These are phyloP conservation scores for Euura lappo DNA, from an alignment of 1,140 invertebrate species.

Conservation along the genomic window DNA sequence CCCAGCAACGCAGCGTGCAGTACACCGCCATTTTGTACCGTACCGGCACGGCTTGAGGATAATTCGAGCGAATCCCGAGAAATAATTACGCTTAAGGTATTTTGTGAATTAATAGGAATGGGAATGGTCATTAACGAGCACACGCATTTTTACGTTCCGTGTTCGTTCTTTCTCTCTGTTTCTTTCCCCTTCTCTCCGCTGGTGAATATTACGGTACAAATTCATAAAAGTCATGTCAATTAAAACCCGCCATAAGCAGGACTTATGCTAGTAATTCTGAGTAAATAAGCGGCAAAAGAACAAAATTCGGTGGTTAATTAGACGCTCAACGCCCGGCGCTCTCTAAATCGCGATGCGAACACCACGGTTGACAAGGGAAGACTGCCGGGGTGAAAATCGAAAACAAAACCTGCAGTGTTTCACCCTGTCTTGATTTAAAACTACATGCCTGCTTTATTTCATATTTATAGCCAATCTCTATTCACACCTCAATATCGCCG, in stretches of 20 bases:
- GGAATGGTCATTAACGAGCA: neutral
- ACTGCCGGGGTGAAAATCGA: neutral
- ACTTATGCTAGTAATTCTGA: neutral
- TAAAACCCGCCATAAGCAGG: neutral
- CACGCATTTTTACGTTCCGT: neutral
- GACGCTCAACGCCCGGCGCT: neutral
- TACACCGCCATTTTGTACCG: neutral
- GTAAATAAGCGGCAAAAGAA: neutral
- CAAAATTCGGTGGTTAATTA: conserved; percentile 2
- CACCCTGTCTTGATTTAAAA: neutral
- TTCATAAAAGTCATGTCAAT: conserved; percentile 1
- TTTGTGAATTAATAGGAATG: conserved; percentile 4
- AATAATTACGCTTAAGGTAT: conserved; percentile 4
- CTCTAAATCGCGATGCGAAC: neutral
- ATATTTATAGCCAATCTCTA: neutral
- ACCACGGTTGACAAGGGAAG: neutral
- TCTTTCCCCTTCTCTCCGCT: neutral
- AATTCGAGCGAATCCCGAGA: conserved; percentile 1
- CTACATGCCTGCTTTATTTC: neutral
- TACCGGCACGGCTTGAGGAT: neutral
- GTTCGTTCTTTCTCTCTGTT: neutral
- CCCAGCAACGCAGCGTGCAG: neutral
- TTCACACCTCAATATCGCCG: neutral
- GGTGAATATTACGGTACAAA: neutral
- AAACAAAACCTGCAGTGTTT: neutral